Evolutionary conservation across 2,797 vertebrate genomes (phyloP).

Genomic region (Cirrhinus mrigala): DNA sequence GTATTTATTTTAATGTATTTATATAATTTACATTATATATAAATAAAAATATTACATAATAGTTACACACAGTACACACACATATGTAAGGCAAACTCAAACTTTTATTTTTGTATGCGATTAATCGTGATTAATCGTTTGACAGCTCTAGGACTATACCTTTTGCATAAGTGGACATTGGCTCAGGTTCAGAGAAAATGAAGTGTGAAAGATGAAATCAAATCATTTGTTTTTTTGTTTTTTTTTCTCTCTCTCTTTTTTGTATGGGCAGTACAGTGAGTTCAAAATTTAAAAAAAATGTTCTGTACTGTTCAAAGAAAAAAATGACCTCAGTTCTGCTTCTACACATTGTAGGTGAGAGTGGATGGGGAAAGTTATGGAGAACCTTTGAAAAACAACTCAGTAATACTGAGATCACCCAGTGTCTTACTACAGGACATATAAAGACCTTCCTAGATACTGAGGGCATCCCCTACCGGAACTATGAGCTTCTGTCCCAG

Average conservation of each 20-base stretch:
- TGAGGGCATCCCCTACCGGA: conserved; percentile 78
- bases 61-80: no score
- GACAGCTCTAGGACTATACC: no score
- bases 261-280: background rate
- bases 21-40: no score
- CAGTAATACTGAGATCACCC: conserved; percentile 76
- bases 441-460: conserved; percentile 80
- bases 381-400: conserved; percentile 77
- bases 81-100: no score
- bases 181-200: background rate
- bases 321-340: background rate
- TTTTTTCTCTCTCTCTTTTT: no score
- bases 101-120: no score
- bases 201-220: background rate
- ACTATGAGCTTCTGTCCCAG: conserved; percentile 81
- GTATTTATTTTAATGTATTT: no score
- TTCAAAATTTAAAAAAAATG: background rate
- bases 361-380: conserved; percentile 88
- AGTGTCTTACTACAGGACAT: conserved; percentile 80
- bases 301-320: background rate
- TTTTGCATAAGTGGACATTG: background rate
- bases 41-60: no score
- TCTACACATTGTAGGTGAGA: conserved; percentile 74
- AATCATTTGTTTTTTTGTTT: no score
- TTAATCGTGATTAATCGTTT: no score